phyloP scores from a whole-genome alignment of 2,797 vertebrate species.

The Xenentodon cancila region DNA sequence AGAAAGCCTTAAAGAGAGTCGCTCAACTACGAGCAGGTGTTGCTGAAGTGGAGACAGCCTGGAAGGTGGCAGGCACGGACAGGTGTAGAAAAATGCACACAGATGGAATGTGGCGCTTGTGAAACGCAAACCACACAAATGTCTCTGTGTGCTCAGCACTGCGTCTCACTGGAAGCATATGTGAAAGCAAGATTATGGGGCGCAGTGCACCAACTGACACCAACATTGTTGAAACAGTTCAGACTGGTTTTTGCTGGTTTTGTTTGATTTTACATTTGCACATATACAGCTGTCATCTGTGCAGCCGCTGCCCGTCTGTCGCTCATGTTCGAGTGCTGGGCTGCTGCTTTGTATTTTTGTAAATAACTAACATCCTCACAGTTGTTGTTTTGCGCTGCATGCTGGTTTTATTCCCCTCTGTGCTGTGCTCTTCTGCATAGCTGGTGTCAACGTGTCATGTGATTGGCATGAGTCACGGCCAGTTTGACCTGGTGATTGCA shows the following conservation, averaged over 20 bases:
- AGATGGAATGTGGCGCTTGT: constrained; percentile 80
- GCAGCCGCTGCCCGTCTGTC: too few species aligned
- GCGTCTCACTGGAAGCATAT: constrained; percentile 2
- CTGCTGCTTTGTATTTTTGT: too few species aligned
- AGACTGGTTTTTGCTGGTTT: constrained; percentile 30
- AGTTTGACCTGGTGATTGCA: constrained; percentile 10
- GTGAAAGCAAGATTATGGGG: constrained; percentile 15
- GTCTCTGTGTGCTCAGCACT: constrained; percentile 29
- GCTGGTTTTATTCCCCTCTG: constrained; percentile 40
- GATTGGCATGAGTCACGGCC: constrained; percentile 54
- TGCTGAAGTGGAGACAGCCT: constrained; percentile 18
- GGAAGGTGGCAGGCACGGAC: constrained; percentile 60
- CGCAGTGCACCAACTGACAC: constrained; percentile 43
- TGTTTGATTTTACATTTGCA: background rate
- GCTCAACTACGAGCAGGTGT: constrained; percentile 30
- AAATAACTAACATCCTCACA: constrained; percentile 3
- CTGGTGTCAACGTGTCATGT: constrained; percentile 35
- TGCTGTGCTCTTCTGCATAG: constrained; percentile 20
- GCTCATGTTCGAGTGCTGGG: too few species aligned
- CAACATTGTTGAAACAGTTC: constrained; percentile 10
- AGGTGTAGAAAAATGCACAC: constrained; percentile 65
- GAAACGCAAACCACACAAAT: constrained; percentile 64
- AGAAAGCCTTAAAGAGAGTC: background rate
- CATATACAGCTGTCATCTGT: background rate
- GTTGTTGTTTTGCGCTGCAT: constrained; percentile 29